These are phyloP conservation scores for Alauda arvensis DNA, from an alignment of 2,797 vertebrate species.

Conservation along the genomic window DNA sequence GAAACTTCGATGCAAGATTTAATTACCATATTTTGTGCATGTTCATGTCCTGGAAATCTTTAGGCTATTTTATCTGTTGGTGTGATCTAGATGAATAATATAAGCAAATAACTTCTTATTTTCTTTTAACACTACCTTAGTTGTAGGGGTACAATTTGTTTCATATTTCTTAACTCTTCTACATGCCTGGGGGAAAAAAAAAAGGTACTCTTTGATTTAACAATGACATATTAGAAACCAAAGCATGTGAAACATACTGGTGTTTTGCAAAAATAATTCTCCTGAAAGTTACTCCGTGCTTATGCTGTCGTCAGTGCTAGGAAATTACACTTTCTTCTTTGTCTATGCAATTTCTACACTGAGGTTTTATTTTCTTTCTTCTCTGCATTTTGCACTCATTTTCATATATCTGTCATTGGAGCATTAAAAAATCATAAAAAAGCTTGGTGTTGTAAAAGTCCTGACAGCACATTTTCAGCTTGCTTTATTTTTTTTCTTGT, in stretches of 20 bases:
- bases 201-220: constrained; percentile 51
- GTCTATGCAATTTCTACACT: constrained; percentile 38
- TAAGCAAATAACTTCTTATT: not conserved
- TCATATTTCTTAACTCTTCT: not conserved
- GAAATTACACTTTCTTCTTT: constrained; percentile 29
- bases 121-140: not conserved
- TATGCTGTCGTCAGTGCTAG: constrained; percentile 6
- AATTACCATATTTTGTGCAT: not conserved
- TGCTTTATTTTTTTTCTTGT: constrained; percentile 21
- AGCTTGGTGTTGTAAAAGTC: constrained; percentile 27
- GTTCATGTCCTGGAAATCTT: not conserved
- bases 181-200: not conserved
- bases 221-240: constrained; percentile 51
- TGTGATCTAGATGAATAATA: not conserved
- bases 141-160: not conserved
- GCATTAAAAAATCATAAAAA: constrained; percentile 68
- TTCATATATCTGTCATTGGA: constrained; percentile 54
- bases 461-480: constrained; percentile 50
- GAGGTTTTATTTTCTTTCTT: constrained; percentile 42
- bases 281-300: constrained; percentile 28
- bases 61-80: not conserved
- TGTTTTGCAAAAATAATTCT: constrained; percentile 68
- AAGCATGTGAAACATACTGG: constrained; percentile 56
- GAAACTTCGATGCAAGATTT: not conserved
- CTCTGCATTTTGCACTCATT: constrained; percentile 55